Percentiles rank a stretch among this genome's conserved stretches.
Conservation (phyloP, 2,113 vertebrate genomes). For the Cyanistes caeruleus region DNA sequence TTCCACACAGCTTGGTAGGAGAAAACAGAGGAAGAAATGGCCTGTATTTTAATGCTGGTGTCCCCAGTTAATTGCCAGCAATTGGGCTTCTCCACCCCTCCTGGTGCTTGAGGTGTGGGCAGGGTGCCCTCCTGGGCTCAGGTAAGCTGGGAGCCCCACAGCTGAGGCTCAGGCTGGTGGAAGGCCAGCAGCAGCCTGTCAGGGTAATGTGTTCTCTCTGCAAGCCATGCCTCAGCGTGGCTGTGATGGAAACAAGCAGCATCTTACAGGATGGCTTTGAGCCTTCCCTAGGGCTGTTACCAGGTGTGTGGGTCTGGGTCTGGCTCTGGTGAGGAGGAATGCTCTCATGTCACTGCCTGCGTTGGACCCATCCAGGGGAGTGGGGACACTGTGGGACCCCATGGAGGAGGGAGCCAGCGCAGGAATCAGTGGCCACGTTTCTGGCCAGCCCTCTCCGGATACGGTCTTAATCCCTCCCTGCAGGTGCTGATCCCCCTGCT, state of each 20-base stretch:
- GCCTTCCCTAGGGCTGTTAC: background rate
- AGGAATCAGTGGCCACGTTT: background rate
- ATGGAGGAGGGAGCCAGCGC: accelerated
- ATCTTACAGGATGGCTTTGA: background rate
- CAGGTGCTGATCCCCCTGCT: background rate
- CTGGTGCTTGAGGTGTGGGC: background rate
- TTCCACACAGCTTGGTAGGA: background rate
- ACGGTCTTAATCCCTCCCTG: background rate
- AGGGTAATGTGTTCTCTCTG: accelerated
- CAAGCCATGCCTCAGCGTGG: accelerated
- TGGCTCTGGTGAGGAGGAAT: background rate
- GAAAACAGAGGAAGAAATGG: background rate
- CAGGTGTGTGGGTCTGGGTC: accelerated
- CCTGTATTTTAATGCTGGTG: background rate
- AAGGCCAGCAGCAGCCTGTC: background rate
- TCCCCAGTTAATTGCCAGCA: accelerated
- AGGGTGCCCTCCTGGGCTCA: accelerated
- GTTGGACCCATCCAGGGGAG: background rate
- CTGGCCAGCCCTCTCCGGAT: background rate
- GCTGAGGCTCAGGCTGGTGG: background rate
- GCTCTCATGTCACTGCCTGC: accelerated
- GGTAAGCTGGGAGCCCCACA: background rate
- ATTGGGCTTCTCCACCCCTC: background rate
- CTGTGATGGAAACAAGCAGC: background rate
- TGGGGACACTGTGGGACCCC: background rate